Percentiles rank a stretch among this genome's conserved stretches.
phyloP scores from a whole-genome alignment of 2,888 invertebrate genomes.

The Adelphocoris suturalis region DNA sequence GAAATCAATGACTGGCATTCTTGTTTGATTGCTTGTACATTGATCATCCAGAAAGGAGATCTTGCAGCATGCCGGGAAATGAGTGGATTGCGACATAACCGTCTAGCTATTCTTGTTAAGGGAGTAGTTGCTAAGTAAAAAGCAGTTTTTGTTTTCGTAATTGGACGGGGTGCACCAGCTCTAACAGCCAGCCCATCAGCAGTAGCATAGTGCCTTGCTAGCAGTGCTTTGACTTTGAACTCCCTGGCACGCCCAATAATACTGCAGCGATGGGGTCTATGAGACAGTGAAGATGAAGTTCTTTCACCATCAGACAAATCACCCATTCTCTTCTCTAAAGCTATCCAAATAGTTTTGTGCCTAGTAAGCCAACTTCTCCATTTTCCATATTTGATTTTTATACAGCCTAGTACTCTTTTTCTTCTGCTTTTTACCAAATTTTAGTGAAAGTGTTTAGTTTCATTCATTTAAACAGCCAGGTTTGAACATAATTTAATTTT shows the following conservation, averaged over 20 bases:
- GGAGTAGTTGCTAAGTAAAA: conserved; percentile 96
- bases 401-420: too few species aligned
- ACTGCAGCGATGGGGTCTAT: conserved; percentile 92
- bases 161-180: conserved; percentile 90
- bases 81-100: conserved; percentile 90
- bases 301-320: too few species aligned
- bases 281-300: conserved; percentile 80
- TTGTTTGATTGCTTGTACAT: conserved; percentile 90
- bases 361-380: too few species aligned
- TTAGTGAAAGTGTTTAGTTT: too few species aligned
- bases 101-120: conserved; percentile 92
- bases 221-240: conserved; percentile 96
- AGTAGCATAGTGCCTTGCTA: conserved; percentile 95
- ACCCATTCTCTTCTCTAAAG: too few species aligned
- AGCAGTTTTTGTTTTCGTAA: conserved; percentile 98
- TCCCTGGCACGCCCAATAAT: conserved; percentile 96
- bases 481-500: too few species aligned
- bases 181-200: conserved; percentile 90
- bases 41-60: conserved; percentile 88
- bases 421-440: too few species aligned
- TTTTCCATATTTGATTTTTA: too few species aligned
- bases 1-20: conserved; percentile 85
- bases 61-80: conserved; percentile 93
- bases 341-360: too few species aligned
- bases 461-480: too few species aligned